Evolutionary conservation across 2,888 invertebrate genomes (phyloP), one percentile per base, ranked within the genome.

Genomic region (Hybos culiciformis): DNA sequence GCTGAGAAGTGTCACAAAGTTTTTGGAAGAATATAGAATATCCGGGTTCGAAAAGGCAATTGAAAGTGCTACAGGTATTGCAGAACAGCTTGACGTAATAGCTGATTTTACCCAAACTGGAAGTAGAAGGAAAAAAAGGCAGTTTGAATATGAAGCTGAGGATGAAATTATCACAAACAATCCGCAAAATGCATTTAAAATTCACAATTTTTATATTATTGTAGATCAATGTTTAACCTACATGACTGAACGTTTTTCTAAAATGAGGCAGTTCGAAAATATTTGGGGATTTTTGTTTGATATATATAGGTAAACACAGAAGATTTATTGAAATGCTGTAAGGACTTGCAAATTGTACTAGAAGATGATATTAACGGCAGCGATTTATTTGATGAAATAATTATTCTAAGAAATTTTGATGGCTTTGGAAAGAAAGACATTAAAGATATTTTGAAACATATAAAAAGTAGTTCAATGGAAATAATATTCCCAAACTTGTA

Each of bases 11-110:
- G 15, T 15, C 32, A 33, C 15, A 33, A 18, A 33, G 17, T 33
- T 33, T 33, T 33, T 33, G 32, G 32, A 33, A 33, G 15, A 33
- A 33, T 33, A 33, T 33, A 33, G 32, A 33, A 33, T 33, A 33
- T 33, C 32, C 18, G 32, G 32, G 32, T 33, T 33, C 17, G 17
- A 33, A 33, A 33, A 33, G 32, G 32, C 32, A 33, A 33, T 33
- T 11, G 32, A 33, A 33, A 33, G 32, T 33, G 17, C 32, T 17
- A 33, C 15, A 33, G 32, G 8, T 33, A 33, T 33, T 33, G 32
- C 32, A 33, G 32, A 17, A 33, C 15, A 33, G 3, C 32, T 33
- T 33, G 32, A 17, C 32, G 32, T 33, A 17, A 18, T 17, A 33
- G 32, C 32, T 33, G 32, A 33, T 33, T 33, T 33, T 33, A 33